These are phyloP conservation scores for Acropora yongei DNA, from an alignment of 64 coral and sea anemone species.

Conservation along the genomic window DNA sequence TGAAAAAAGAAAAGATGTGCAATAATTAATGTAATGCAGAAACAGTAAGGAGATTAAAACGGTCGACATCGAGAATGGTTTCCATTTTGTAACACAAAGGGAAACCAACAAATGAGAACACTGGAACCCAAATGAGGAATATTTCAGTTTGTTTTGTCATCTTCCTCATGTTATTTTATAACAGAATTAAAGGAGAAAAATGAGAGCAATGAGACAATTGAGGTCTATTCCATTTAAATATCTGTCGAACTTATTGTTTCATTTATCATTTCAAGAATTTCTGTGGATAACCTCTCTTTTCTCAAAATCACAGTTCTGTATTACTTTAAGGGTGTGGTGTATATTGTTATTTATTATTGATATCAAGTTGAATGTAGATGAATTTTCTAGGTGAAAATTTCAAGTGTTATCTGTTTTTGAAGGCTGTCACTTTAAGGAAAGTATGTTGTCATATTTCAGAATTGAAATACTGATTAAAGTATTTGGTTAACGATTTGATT, in stretches of 20 bases:
- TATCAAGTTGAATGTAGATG: neutral
- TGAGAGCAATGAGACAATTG: no score
- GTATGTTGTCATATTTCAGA: constrained; percentile 27
- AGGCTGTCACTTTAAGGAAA: neutral
- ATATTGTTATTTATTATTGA: constrained; percentile 29
- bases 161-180: no score
- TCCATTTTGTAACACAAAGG: neutral
- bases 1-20: no score
- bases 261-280: no score
- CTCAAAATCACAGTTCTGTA: constrained; percentile 36
- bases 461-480: neutral
- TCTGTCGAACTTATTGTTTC: neutral
- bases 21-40: neutral
- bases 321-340: neutral
- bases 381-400: constrained; percentile 26
- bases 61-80: neutral
- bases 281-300: neutral
- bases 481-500: constrained; percentile 15
- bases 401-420: constrained; percentile 16
- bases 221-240: no score
- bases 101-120: no score
- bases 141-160: no score
- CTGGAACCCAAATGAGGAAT: no score
- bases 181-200: no score
- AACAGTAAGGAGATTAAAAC: neutral